These are phyloP conservation scores for Buceros bicornis DNA, from an alignment of 2,797 vertebrate genomes.

Conservation along the genomic window DNA sequence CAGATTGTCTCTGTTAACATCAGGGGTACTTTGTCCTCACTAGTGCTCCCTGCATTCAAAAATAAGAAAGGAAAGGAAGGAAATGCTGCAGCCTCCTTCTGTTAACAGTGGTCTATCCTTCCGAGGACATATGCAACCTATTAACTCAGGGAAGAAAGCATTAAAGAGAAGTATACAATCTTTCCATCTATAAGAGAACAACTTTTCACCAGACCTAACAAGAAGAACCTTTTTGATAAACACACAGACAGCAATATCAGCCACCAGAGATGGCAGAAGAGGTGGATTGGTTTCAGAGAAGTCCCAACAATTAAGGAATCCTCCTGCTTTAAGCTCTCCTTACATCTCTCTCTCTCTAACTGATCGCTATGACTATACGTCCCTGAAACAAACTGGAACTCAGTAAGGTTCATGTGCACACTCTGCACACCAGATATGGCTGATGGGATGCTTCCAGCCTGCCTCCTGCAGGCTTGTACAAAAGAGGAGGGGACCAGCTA, in stretches of 20 bases:
- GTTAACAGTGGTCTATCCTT: not conserved
- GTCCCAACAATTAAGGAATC: not conserved
- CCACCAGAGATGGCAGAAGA: not conserved
- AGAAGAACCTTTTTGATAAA: not conserved
- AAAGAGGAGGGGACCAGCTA: not conserved
- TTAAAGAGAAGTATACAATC: not conserved
- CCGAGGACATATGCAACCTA: not conserved
- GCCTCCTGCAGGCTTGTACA: not conserved
- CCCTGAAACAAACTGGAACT: not conserved
- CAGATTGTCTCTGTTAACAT: not conserved
- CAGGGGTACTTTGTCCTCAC: not conserved
- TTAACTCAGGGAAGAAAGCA: not conserved
- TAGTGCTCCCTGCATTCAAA: not conserved
- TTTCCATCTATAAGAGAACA: not conserved
- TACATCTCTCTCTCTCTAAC: not conserved
- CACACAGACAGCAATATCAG: accelerated
- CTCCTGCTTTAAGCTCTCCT: not conserved
- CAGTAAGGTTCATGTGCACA: not conserved
- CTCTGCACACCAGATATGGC: not conserved
- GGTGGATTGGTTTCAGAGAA: not conserved
- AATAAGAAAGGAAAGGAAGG: not conserved
- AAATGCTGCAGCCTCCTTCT: not conserved
- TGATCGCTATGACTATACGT: too few species aligned
- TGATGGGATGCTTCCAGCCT: not conserved
- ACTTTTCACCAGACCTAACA: not conserved